Evolutionary conservation across 1,140 invertebrate species (phyloP).

Genomic region (Mylabris phalerata): DNA sequence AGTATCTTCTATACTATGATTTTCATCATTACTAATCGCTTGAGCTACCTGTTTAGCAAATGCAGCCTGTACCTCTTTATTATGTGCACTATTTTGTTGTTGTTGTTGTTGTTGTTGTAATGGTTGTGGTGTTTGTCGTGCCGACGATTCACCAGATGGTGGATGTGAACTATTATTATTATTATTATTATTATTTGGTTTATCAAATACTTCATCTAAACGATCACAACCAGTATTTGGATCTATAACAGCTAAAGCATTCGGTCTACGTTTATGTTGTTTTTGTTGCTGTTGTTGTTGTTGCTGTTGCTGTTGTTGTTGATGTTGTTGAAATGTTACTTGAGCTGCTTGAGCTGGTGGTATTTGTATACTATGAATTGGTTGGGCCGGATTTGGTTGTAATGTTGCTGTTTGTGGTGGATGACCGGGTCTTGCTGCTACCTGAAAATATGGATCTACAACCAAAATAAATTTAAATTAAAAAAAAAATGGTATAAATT

Average conservation of each 20-base stretch:
- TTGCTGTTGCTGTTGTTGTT: slow-evolving; percentile 5
- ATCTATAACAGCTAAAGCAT: slow-evolving; percentile 38
- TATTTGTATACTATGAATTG: neutral
- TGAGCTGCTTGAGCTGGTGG: slow-evolving; percentile 14
- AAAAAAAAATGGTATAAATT: neutral
- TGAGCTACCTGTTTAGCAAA: slow-evolving; percentile 37
- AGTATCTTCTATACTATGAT: slow-evolving; percentile 1
- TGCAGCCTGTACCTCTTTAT: slow-evolving; percentile 37
- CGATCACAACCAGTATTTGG: slow-evolving; percentile 35
- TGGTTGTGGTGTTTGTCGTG: slow-evolving; percentile 40
- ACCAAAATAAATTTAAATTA: neutral
- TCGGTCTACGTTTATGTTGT: slow-evolving; percentile 24
- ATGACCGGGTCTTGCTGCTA: neutral
- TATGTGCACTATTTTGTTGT: slow-evolving; percentile 13
- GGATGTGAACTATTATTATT: slow-evolving; percentile 26
- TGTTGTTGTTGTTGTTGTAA: neutral
- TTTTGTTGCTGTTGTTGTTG: slow-evolving; percentile 14
- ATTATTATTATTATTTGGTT: slow-evolving; percentile 20
- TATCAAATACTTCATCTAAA: slow-evolving; percentile 34
- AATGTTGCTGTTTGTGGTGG: slow-evolving; percentile 14
- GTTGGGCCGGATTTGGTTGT: slow-evolving; percentile 17
- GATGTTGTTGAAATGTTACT: slow-evolving; percentile 15
- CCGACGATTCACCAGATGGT: slow-evolving; percentile 38
- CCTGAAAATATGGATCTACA: neutral
- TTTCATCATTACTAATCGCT: slow-evolving; percentile 25